phyloP scores from a whole-genome alignment of 2,113 vertebrate genomes.

The Orthonyx spaldingii region DNA sequence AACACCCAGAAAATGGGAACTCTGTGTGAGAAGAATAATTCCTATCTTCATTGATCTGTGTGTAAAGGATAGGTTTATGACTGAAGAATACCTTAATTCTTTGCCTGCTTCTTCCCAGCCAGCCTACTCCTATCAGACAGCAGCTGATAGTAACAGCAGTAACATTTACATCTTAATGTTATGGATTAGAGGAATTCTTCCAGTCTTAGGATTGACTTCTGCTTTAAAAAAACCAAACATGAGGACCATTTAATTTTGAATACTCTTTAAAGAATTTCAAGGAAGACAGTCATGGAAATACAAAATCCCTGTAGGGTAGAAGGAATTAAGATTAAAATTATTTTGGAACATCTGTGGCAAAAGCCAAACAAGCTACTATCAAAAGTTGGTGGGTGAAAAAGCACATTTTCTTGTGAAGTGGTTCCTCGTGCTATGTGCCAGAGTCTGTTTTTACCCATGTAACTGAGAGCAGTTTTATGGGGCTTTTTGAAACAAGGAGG shows the following conservation, averaged over 20 bases:
- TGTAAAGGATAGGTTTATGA: not conserved
- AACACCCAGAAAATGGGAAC: not conserved
- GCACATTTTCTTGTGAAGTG: not conserved
- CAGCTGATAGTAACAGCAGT: not conserved
- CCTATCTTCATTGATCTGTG: not conserved
- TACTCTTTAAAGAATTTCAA: not conserved
- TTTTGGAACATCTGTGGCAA: not conserved
- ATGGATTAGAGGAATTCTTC: not conserved
- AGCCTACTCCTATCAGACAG: not conserved
- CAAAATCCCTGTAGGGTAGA: not conserved
- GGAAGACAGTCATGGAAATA: not conserved
- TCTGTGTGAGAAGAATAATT: not conserved
- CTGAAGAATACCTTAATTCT: not conserved
- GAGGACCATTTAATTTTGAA: not conserved
- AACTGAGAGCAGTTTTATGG: not conserved
- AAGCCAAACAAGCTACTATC: not conserved
- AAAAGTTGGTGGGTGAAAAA: not conserved
- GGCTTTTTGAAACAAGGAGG: not conserved
- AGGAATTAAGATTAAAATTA: slow-evolving; percentile 9
- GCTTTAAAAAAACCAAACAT: not conserved
- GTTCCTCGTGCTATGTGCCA: not conserved
- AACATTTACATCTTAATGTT: not conserved
- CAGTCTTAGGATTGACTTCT: not conserved
- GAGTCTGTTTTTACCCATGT: not conserved
- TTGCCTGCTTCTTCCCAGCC: not conserved